Evolutionary conservation across 2,797 vertebrate genomes (phyloP), one percentile per base, ranked within the genome.

Genomic region (Caiman crocodilus): DNA sequence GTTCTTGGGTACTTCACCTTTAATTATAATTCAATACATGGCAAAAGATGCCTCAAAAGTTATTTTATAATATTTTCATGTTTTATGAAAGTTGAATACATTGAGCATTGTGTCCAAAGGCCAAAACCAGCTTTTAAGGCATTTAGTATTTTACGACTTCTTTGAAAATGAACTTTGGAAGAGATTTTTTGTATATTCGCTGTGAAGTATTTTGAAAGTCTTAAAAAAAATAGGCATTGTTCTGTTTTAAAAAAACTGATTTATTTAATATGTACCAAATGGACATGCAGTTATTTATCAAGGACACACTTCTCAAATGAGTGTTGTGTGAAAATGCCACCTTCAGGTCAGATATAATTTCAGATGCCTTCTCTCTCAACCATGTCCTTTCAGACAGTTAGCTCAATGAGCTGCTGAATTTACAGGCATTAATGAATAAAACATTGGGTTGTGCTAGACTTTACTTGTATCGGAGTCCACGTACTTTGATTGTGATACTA

Each of bases 361-460:
- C 82, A 89, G 78, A 15, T 93, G 83, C 28, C 20, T 95, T 96
- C 35, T 94, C 28, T 92, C 75, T 93, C 74, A 82, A 60, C 35
- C 59, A 20, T 56, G 77, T 92, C 96, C 96, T 98, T 98, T 97
- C 91, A 96, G 93, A 81, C 42, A 0, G 2, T 77, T 95, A 79
- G 42, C 76, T 91, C 75, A 59, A 58, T 61, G 25, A 96, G 73
- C 64, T 95, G 71, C 80, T 93, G 92, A 65, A 89, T 95, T 94
- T 95, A 77, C 59, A 94, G 79, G n/a, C 80, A 84, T 89, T 78
- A 79, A 90, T 94, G 79, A 96, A 92, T 95, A 94, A 93, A 96
- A 92, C 69, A 56, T 92, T 75, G 63, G 16, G 18, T 89, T 94
- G 76, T 90, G 2, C 64, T 96, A 96, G 90, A 88, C 75, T 95